A percentile compares a stretch with the other conserved stretches of the same genome.
Evolutionary conservation across 1,140 invertebrate species (phyloP).

Genomic region (Polyergus mexicanus): DNA sequence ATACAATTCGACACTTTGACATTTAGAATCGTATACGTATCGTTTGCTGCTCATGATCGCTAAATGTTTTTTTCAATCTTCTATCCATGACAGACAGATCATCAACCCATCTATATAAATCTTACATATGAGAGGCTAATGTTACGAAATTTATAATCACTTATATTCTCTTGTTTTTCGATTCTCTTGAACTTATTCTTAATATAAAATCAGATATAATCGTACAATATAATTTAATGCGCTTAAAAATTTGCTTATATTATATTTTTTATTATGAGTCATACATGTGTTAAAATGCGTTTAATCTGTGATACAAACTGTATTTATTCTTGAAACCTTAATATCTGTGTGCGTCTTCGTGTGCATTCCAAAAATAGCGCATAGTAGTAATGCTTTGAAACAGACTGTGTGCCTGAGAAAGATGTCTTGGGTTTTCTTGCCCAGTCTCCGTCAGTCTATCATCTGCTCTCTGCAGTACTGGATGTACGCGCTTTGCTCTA

Average conservation of each 20-base stretch:
- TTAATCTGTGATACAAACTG: slow-evolving; percentile 37
- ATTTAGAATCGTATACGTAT: slow-evolving; percentile 74
- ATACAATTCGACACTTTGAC: slow-evolving; percentile 79
- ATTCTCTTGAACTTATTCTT: not conserved
- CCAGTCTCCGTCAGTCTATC: slow-evolving; percentile 82
- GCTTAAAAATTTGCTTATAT: slow-evolving; percentile 8
- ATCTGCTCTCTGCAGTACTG: slow-evolving; percentile 80
- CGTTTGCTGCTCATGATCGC: slow-evolving; percentile 59
- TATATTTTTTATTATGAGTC: slow-evolving; percentile 24
- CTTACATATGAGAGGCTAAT: not conserved
- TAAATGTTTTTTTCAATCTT: slow-evolving; percentile 22
- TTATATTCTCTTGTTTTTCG: not conserved
- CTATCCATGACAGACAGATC: slow-evolving; percentile 10
- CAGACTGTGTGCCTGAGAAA: slow-evolving; percentile 71
- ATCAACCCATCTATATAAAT: slow-evolving; percentile 37
- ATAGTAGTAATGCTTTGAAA: slow-evolving; percentile 78
- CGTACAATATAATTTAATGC: not conserved
- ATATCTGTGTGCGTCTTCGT: slow-evolving; percentile 78
- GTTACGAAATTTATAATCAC: slow-evolving; percentile 11
- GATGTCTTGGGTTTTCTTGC: slow-evolving; percentile 77
- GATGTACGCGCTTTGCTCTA: slow-evolving; percentile 34
- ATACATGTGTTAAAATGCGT: slow-evolving; percentile 1
- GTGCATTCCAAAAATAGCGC: slow-evolving; percentile 83
- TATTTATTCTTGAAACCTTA: slow-evolving; percentile 70
- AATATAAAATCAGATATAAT: not conserved